phyloP scores from a whole-genome alignment of 2,113 vertebrate genomes.

The Neogobius melanostomus region DNA sequence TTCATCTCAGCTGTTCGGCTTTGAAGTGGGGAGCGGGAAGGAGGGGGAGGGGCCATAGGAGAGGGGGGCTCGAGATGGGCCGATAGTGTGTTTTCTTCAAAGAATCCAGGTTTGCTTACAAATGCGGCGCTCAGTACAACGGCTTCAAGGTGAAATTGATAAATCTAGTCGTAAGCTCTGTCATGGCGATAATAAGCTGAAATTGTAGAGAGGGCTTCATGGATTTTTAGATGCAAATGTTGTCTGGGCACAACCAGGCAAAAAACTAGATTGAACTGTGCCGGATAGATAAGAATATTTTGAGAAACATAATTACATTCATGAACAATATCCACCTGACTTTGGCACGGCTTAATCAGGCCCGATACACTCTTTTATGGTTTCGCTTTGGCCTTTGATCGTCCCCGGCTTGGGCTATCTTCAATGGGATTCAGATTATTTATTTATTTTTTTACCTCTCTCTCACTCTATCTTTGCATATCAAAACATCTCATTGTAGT shows the following conservation, averaged over 20 bases:
- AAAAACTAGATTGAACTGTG: conserved; percentile 64
- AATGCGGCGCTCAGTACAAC: conserved; percentile 69
- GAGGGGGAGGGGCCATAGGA: conserved; percentile 32
- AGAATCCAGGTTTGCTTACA: conserved; percentile 71
- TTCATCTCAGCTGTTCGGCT: conserved; percentile 70
- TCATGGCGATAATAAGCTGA: conserved; percentile 63
- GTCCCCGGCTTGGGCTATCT: conserved; percentile 43
- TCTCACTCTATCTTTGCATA: conserved; percentile 42
- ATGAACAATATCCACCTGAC: conserved; percentile 55
- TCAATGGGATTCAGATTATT: conserved; percentile 45
- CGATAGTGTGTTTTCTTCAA: conserved; percentile 74
- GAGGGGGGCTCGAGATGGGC: conserved; percentile 57
- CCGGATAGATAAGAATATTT: conserved; percentile 61
- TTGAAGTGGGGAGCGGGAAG: conserved; percentile 66
- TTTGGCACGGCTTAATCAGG: conserved; percentile 49
- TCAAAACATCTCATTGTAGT: conserved; percentile 64
- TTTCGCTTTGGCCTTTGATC: conserved; percentile 57
- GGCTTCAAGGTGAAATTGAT: conserved; percentile 78
- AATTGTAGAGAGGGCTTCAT: conserved; percentile 61
- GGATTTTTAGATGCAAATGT: conserved; percentile 66
- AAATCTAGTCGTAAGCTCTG: conserved; percentile 67
- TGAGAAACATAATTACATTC: conserved; percentile 59
- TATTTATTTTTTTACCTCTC: conserved; percentile 19
- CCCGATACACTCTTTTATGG: conserved; percentile 47
- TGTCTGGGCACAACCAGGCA: conserved; percentile 54